phyloP scores from a whole-genome alignment of 2,888 invertebrate genomes.

The Diabrotica balteata region DNA sequence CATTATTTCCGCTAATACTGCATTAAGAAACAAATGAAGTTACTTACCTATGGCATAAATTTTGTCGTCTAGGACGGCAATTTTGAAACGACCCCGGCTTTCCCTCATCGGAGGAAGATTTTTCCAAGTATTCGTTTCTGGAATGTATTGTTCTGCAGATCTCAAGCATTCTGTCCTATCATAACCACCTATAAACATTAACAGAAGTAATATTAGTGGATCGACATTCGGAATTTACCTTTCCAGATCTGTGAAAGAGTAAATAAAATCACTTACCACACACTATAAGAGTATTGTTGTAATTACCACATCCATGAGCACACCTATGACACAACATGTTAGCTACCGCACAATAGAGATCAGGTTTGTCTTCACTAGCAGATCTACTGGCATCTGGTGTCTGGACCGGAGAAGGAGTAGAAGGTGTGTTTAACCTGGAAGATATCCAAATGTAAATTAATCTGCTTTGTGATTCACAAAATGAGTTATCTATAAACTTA shows the following conservation, averaged over 20 bases:
- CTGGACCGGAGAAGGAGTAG: constrained; percentile 59
- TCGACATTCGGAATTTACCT: no score
- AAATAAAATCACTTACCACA: constrained; percentile 67
- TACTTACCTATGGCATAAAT: constrained; percentile 72
- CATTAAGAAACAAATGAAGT: no score
- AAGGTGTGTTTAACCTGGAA: constrained; percentile 56
- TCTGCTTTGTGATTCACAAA: no score
- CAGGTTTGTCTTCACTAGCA: constrained; percentile 63
- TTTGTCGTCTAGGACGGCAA: constrained; percentile 71
- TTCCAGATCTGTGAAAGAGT: no score
- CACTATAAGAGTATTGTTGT: constrained; percentile 75
- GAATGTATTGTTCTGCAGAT: constrained; percentile 77
- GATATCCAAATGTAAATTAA: constrained; percentile 5
- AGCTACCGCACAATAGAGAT: constrained; percentile 66
- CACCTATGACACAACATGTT: constrained; percentile 74
- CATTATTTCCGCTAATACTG: no score
- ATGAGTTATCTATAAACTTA: no score
- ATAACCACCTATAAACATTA: constrained; percentile 69
- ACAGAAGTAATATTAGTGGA: not conserved
- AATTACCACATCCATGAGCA: constrained; percentile 77
- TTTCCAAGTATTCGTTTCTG: constrained; percentile 73
- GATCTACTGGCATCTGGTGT: constrained; percentile 57
- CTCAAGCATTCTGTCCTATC: constrained; percentile 84
- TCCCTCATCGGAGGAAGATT: constrained; percentile 74
- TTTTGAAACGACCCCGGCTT: constrained; percentile 80